Conservation (phyloP, 2,888 invertebrate genomes). For the Oligia strigilis region DNA sequence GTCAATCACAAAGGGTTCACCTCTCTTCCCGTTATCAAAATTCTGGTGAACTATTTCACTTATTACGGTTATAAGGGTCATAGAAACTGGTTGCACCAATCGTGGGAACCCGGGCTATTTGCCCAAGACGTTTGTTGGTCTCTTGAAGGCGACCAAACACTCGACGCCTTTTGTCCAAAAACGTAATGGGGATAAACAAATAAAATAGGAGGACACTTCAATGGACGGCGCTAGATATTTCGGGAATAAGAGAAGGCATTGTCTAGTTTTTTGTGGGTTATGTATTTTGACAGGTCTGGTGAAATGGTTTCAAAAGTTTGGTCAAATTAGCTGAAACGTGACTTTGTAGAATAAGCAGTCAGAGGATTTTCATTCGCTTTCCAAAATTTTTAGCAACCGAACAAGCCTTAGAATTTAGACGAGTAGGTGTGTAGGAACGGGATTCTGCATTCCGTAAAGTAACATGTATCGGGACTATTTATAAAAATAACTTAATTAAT, state of each 20-base stretch:
- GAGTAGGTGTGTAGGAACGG: background rate
- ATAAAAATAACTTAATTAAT: background rate
- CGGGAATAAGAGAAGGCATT: slow-evolving; percentile 68
- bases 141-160: slow-evolving; percentile 85
- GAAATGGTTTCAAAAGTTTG: background rate
- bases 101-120: slow-evolving; percentile 87
- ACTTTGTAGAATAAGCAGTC: background rate
- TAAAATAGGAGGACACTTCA: slow-evolving; percentile 79
- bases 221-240: slow-evolving; percentile 81
- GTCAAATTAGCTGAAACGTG: slow-evolving; percentile 2
- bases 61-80: slow-evolving; percentile 66
- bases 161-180: slow-evolving; percentile 89
- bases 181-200: slow-evolving; percentile 89
- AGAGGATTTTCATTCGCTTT: background rate
- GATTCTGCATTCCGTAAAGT: background rate
- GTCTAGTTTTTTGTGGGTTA: slow-evolving; percentile 43
- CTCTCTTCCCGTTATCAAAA: slow-evolving; percentile 62
- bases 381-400: too few species aligned
- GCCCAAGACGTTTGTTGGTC: slow-evolving; percentile 83
- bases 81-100: slow-evolving; percentile 63
- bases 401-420: background rate
- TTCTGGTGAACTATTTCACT: slow-evolving; percentile 67
- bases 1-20: slow-evolving; percentile 41
- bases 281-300: slow-evolving; percentile 23
- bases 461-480: background rate